Conservation (phyloP, 1,140 invertebrate genomes). For the Yoshiicerus persimilis region DNA sequence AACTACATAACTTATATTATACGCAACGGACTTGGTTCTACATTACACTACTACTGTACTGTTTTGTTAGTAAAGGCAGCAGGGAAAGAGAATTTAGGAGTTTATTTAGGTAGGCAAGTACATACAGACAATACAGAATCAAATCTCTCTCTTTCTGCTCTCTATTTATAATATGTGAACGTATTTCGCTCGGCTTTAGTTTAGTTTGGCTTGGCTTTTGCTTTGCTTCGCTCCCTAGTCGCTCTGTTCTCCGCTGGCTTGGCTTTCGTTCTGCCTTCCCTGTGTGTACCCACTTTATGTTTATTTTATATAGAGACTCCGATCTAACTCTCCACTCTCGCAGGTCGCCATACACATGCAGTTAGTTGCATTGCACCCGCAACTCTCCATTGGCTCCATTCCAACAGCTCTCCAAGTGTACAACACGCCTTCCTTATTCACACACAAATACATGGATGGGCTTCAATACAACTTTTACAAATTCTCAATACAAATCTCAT, state of each 20-base stretch:
- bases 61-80: not conserved
- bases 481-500: not conserved
- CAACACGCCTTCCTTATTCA: conserved; percentile 16
- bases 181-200: too few relatives aligned
- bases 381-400: conserved; percentile 21
- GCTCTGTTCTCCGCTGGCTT: not conserved
- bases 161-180: not conserved
- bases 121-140: not conserved
- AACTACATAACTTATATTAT: not conserved
- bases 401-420: not conserved
- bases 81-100: not conserved
- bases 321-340: not conserved
- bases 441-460: not conserved
- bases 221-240: too few relatives aligned
- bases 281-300: not conserved
- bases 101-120: not conserved
- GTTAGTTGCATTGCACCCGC: not conserved
- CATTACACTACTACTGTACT: too few relatives aligned
- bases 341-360: conserved; percentile 11
- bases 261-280: not conserved
- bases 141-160: not conserved
- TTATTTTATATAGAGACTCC: not conserved
- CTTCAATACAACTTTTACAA: not conserved
- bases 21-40: too few relatives aligned
- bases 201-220: too few relatives aligned